Evolutionary conservation across 2,797 vertebrate species (phyloP), one percentile per base, ranked within the genome.

Genomic region (Bradypodion pumilum): DNA sequence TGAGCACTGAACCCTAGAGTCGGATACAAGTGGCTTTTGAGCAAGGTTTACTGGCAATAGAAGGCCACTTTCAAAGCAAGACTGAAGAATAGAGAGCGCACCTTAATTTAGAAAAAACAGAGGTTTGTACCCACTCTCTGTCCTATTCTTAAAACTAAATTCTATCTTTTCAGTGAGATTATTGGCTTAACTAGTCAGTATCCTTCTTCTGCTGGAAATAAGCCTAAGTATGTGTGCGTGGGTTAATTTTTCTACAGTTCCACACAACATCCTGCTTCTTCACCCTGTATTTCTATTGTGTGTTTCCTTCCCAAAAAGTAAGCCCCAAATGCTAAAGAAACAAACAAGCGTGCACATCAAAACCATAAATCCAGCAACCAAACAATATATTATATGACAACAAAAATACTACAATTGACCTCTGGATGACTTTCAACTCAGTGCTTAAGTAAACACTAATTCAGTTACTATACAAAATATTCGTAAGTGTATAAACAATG

Each of bases 91-190:
- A 35, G 44, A 79, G 6, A 7, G 25, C 46, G 15, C 46, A 49
- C 52, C 32, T 37, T 59, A 60, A 25, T 40, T 60, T 27, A 42
- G 25, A 13, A 68, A 6, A 7, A 80, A 63, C 49, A 6, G 27
- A 35, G 0, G 19, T 13, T 9, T 23, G 9, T 32, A 44, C 12
- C 4, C 10, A 1, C 23, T 16, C 9, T 1, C 32, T 1, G 6
- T 1, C 29, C 37, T 46, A 32, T 66, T 66, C 44, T 49, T 32
- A 59, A 59, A 80, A 68, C 32, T 35, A 79, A 66, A 25, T n/a
- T n/a, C 12, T 2, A 23, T 42, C 7, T 23, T 52, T 49, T 46
- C 23, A 12, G 35, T 5, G 52, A 5, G 9, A 5, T n/a, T 68
- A n/a, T 78, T 52, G 37, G 23, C 37, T 66, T 37, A 72, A 15